A percentile compares a stretch with the other conserved stretches of the same genome.
These are phyloP conservation scores for Microplitis deprimator DNA, from an alignment of 2,888 invertebrate species.

Conservation along the genomic window DNA sequence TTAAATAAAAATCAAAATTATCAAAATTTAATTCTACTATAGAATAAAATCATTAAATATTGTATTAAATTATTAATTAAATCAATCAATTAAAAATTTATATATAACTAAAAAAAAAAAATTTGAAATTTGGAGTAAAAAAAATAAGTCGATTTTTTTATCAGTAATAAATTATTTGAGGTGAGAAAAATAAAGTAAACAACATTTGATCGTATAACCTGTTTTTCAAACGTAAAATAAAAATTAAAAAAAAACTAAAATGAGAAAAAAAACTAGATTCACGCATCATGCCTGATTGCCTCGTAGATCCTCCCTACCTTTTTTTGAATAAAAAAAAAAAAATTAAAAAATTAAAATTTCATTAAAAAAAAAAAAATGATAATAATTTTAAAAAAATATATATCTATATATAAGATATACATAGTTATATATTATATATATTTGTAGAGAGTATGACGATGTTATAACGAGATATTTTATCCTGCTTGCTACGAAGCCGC, in stretches of 20 bases:
- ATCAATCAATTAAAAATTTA: background rate
- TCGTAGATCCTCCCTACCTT: conserved; percentile 54
- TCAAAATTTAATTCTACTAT: no score
- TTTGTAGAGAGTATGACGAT: conserved; percentile 34
- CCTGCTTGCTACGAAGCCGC: conserved; percentile 37
- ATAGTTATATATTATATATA: conserved; percentile 4
- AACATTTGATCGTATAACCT: conserved; percentile 20
- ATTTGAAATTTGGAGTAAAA: no score
- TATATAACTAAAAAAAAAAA: no score
- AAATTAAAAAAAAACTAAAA: conserved; percentile 24
- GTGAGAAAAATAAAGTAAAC: background rate
- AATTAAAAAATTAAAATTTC: conserved; percentile 19
- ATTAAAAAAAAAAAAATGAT: conserved; percentile 21
- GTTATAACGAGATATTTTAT: conserved; percentile 26
- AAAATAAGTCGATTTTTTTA: no score
- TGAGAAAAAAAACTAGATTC: conserved; percentile 46
- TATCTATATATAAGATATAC: background rate
- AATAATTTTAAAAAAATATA: conserved; percentile 7
- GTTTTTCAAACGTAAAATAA: conserved; percentile 46
- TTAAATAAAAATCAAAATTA: background rate
- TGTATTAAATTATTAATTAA: background rate
- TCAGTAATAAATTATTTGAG: no score
- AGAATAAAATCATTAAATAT: background rate
- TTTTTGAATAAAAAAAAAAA: conserved; percentile 24
- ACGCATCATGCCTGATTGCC: conserved; percentile 65